Evolutionary conservation across 2,888 invertebrate genomes (phyloP).

Genomic region (Steinernema carpocapsae): DNA sequence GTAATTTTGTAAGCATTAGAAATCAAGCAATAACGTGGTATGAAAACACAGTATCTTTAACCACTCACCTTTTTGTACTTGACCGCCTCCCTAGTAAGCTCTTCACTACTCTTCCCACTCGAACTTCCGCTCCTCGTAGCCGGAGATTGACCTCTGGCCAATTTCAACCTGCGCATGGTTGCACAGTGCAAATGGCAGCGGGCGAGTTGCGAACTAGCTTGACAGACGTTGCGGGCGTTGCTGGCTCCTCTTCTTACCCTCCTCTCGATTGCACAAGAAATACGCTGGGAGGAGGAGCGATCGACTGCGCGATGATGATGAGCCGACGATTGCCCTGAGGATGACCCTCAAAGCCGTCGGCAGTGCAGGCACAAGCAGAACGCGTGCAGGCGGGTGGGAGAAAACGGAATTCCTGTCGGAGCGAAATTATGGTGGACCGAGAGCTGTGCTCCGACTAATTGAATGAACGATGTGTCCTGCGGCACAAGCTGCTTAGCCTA

Average conservation of each 20-base stretch:
- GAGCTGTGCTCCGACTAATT: slow-evolving; percentile 23
- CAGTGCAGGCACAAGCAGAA: too few relatives aligned
- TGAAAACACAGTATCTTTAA: background rate
- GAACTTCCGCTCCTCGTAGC: background rate
- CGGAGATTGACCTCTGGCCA: background rate
- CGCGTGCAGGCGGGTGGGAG: background rate
- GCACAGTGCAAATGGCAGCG: slow-evolving; percentile 31
- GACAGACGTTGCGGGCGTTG: slow-evolving; percentile 20
- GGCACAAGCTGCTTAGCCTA: background rate
- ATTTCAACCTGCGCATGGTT: background rate
- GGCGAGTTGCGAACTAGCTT: slow-evolving; percentile 13
- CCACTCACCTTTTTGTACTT: slow-evolving; percentile 3
- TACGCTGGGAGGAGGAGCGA: slow-evolving; percentile 18
- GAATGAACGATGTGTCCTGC: slow-evolving; percentile 24
- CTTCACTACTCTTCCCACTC: background rate
- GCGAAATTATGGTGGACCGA: slow-evolving; percentile 31
- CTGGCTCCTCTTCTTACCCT: background rate
- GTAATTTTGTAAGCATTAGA: too few relatives aligned
- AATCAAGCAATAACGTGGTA: too few relatives aligned
- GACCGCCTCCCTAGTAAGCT: background rate
- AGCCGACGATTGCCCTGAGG: slow-evolving; percentile 26
- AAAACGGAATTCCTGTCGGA: slow-evolving; percentile 33
- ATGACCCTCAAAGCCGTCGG: background rate
- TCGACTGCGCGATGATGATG: slow-evolving; percentile 34
- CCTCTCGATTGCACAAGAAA: slow-evolving; percentile 28